These are phyloP conservation scores for Siniperca knerii DNA, from an alignment of 2,113 vertebrate genomes.

Conservation along the genomic window DNA sequence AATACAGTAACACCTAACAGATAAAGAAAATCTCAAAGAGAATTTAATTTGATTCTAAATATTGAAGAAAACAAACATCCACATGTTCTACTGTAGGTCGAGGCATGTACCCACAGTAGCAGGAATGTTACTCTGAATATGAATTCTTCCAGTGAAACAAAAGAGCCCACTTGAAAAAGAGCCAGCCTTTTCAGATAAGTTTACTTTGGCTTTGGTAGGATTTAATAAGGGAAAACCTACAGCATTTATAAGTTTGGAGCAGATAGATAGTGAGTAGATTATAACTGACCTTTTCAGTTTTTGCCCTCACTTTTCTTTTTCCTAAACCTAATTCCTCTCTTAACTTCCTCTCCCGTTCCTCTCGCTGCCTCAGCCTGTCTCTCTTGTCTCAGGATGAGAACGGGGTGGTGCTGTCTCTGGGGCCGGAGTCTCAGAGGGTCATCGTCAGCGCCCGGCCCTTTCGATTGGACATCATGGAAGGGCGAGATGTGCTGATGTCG, in stretches of 20 bases:
- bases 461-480: slow-evolving; percentile 91
- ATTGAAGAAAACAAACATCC: neutral
- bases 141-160: neutral
- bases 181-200: neutral
- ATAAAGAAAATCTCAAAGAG: neutral
- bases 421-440: slow-evolving; percentile 85
- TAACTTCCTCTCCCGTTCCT: neutral
- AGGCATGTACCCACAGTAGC: neutral
- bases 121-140: neutral
- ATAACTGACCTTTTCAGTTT: neutral
- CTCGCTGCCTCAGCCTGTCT: slow-evolving; percentile 81
- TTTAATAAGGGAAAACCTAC: neutral
- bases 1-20: neutral
- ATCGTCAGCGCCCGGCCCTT: slow-evolving; percentile 90
- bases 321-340: neutral
- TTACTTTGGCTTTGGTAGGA: neutral
- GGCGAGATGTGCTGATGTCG: slow-evolving; percentile 89
- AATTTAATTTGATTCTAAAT: neutral
- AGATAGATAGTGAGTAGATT: neutral
- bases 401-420: slow-evolving; percentile 88
- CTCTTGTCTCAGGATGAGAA: slow-evolving; percentile 89
- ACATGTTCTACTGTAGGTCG: neutral
- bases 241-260: neutral
- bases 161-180: neutral
- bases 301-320: neutral